Base-by-base conservation (phyloP, 2,113 vertebrate genomes). In the Aegithalos caudatus region DNA sequence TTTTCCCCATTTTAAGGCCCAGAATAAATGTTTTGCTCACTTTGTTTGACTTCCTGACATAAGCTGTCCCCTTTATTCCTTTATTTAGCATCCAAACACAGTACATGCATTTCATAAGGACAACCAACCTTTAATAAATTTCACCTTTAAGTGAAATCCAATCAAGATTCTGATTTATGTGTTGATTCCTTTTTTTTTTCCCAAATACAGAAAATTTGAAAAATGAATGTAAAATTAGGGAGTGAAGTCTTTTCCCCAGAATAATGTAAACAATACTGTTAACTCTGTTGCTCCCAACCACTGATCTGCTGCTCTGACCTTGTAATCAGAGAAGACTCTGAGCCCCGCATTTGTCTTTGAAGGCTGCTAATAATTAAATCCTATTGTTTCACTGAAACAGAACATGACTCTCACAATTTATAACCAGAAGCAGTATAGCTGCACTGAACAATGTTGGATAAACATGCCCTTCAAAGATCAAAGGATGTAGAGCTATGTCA, bases 291-390 rank as follows among this genome's bases (percentile, higher is more conserved):
- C 47, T 73, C 88, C 83, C 71, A 81, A 10, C 61, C 42, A 48
- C 53, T 56, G 74, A 71, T 96, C 91, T 86, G 48, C 82, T 81
- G 42, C 82, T 89, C 66, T 94, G 93, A 91, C 92, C 88, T 96
- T 92, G 81, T 88, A 95, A 94, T 83, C 88, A 80, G 83, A 94
- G 82, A 85, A 82, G 73, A 58, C 81, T 92, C 21, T 5, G 22
- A 91, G 81, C 78, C 64, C 37, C 21, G 31, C 54, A 19, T 81
- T 94, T 81, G 92, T 92, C 96, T 97, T 95, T 96, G 95, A 95
- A 97, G 94, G 85, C 74, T 78, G 89, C 88, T 94, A 94, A 88
- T 96, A 96, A 97, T 97, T 97, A 96, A 97, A 96, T 92, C 86
- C 95, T 45, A 96, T 97, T 97, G 96, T 97, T 96, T 91, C 86